Conservation (phyloP, 2,113 vertebrate genomes). For the Pyrgilauda ruficollis region DNA sequence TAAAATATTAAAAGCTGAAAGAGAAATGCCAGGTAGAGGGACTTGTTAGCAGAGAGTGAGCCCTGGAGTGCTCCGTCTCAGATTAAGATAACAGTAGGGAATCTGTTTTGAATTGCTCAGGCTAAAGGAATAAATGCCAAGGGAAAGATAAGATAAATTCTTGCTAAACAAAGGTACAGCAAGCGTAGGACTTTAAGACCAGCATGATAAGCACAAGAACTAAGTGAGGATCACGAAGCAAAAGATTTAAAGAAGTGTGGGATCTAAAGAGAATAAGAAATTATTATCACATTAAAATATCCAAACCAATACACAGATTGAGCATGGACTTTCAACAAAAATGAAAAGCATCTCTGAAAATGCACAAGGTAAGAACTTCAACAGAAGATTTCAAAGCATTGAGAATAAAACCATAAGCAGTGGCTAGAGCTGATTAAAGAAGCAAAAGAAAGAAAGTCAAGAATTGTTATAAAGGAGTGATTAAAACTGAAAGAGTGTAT, state of each 20-base stretch:
- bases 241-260: background rate
- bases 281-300: background rate
- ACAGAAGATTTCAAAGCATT: background rate
- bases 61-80: background rate
- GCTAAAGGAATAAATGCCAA: background rate
- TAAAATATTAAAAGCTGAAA: constrained; percentile 11
- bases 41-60: background rate
- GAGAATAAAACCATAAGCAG: background rate
- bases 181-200: background rate
- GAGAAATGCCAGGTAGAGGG: background rate
- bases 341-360: background rate
- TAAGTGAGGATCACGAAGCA: background rate
- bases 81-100: constrained; percentile 16
- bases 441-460: background rate
- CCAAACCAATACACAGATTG: background rate
- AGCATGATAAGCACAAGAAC: background rate
- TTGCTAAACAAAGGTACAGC: background rate
- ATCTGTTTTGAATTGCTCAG: constrained; percentile 29
- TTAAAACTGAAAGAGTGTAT: background rate
- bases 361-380: background rate
- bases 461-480: background rate
- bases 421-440: background rate
- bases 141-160: constrained; percentile 19
- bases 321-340: background rate
- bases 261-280: constrained; percentile 5